Percentiles rank a stretch among this genome's conserved stretches.
Conservation (phyloP, 2,113 vertebrate species). For the Tonatia bakeri region DNA sequence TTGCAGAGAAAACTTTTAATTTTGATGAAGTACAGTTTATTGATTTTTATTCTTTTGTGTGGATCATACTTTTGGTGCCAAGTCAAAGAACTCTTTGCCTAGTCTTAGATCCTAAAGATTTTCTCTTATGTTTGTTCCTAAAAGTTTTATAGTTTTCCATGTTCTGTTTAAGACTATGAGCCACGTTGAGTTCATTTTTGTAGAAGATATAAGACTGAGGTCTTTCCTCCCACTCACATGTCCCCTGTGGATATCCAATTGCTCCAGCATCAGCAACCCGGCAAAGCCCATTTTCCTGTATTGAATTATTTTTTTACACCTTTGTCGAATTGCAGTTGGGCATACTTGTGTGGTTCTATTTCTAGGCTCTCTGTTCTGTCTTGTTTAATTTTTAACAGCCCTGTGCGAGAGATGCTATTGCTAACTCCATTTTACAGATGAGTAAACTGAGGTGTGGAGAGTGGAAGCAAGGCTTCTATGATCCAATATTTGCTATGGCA, state of each 20-base stretch:
- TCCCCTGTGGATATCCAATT: background rate
- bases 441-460: background rate
- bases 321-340: background rate
- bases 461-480: background rate
- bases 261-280: background rate
- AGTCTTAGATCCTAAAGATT: background rate
- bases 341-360: background rate
- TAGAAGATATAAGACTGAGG: background rate
- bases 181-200: background rate
- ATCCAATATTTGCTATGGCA: background rate
- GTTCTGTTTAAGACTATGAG: background rate
- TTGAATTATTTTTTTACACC: background rate
- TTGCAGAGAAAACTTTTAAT: background rate
- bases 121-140: background rate
- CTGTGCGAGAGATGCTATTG: background rate
- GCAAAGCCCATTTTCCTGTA: background rate
- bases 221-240: background rate
- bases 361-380: background rate
- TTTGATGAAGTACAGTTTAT: background rate
- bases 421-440: background rate
- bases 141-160: background rate
- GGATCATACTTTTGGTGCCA: background rate
- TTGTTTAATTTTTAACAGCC: background rate
- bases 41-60: background rate
- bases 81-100: background rate